Evolutionary conservation across 1,140 invertebrate species (phyloP).

Genomic region (Procambarus virginalis): DNA sequence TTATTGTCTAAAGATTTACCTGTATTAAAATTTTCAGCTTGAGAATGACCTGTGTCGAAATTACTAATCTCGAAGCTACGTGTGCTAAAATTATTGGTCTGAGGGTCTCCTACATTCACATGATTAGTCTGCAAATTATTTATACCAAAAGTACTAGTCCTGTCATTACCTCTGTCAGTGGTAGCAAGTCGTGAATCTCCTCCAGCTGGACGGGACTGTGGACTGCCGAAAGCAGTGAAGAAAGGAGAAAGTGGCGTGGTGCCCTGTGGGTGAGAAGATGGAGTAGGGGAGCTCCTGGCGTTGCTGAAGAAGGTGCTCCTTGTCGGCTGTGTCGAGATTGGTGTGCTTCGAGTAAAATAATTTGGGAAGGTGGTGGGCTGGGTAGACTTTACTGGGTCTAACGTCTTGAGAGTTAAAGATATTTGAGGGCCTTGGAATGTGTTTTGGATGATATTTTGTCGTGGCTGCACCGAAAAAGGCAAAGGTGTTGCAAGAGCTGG

Average conservation of each 20-base stretch:
- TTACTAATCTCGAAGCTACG: too few species aligned
- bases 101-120: background rate
- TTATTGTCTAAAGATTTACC: too few species aligned
- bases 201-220: background rate
- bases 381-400: background rate
- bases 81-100: background rate
- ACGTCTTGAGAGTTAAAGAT: background rate
- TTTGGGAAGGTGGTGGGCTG: background rate
- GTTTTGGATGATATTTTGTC: background rate
- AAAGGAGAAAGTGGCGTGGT: slow-evolving; percentile 10
- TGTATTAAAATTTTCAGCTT: too few species aligned
- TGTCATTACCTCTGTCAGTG: background rate
- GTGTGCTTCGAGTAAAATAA: background rate
- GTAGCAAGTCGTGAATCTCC: background rate
- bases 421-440: background rate
- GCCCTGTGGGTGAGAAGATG: background rate
- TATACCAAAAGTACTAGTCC: background rate
- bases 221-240: slow-evolving; percentile 9
- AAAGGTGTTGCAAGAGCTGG: background rate
- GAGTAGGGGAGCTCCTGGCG: background rate
- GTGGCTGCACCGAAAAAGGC: background rate
- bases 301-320: background rate
- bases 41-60: too few species aligned
- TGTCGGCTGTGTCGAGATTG: background rate
- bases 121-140: background rate